These are phyloP conservation scores for Hypomesus transpacificus DNA, from an alignment of 2,113 vertebrate species.

Conservation along the genomic window DNA sequence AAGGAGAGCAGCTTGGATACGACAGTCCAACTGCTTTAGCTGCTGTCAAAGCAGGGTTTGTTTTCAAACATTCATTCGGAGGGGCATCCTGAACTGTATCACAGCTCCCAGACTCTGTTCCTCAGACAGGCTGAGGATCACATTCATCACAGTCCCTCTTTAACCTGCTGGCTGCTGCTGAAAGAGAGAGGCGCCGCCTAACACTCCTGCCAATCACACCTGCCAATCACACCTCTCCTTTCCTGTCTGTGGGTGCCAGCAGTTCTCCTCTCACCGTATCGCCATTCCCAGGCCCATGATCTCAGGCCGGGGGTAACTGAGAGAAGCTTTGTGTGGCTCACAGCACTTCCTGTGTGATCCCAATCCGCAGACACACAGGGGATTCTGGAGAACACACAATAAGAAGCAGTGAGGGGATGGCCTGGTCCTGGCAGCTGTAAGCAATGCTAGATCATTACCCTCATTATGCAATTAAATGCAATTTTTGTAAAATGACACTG, in stretches of 20 bases:
- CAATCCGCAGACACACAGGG: neutral
- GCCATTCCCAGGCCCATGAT: slow-evolving; percentile 34
- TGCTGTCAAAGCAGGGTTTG: neutral
- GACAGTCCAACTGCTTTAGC: neutral
- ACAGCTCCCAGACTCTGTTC: slow-evolving; percentile 3
- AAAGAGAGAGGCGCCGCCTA: neutral
- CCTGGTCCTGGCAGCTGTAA: slow-evolving; percentile 55
- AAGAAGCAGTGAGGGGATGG: neutral
- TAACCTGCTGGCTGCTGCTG: slow-evolving; percentile 12
- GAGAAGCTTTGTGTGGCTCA: slow-evolving; percentile 32
- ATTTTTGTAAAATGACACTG: slow-evolving; percentile 60
- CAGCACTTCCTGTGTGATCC: slow-evolving; percentile 37
- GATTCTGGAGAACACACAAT: slow-evolving; percentile 19
- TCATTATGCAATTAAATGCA: slow-evolving; percentile 69
- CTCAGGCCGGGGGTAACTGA: slow-evolving; percentile 5
- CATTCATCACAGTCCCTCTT: slow-evolving; percentile 11
- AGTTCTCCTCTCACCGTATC: slow-evolving; percentile 9
- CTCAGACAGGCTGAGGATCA: neutral
- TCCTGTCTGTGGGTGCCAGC: slow-evolving; percentile 1
- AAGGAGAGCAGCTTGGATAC: neutral
- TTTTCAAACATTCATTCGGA: neutral
- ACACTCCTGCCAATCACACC: slow-evolving; percentile 1
- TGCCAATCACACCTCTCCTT: neutral
- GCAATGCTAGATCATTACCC: slow-evolving; percentile 56
- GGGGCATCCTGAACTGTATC: neutral